Percentiles rank a stretch among this genome's conserved stretches.
Conservation (phyloP, 53 echinoderm and acorn worm species). For the Crossaster papposus region DNA sequence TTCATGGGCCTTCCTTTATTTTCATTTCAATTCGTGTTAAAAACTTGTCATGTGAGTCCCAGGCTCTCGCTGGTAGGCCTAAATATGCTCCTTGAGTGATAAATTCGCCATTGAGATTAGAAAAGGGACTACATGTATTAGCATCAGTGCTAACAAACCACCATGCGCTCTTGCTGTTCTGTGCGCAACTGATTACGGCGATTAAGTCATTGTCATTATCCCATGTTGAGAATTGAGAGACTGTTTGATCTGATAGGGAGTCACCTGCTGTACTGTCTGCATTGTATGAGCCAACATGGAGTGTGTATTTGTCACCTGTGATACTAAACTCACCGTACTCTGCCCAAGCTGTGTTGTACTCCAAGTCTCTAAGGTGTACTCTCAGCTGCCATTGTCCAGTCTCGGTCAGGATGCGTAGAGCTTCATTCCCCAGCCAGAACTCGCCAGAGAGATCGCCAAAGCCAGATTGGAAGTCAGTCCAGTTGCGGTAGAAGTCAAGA, state of each 20-base stretch:
- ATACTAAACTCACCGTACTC: slow-evolving; percentile 4
- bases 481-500: slow-evolving; percentile 25
- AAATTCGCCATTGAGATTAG: slow-evolving; percentile 37
- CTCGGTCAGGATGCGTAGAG: slow-evolving; percentile 15
- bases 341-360: not conserved
- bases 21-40: not conserved
- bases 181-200: not conserved
- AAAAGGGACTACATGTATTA: no score
- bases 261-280: not conserved
- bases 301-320: slow-evolving; percentile 9
- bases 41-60: not conserved
- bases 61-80: not conserved
- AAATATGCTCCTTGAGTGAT: no score
- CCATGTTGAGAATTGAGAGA: slow-evolving; percentile 17
- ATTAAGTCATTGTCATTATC: not conserved
- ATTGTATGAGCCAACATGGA: slow-evolving; percentile 10
- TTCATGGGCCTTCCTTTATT: not conserved
- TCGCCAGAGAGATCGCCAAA: slow-evolving; percentile 36
- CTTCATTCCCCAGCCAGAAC: slow-evolving; percentile 41
- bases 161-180: not conserved
- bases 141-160: not conserved
- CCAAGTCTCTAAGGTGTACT: slow-evolving; percentile 11
- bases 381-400: slow-evolving; percentile 19
- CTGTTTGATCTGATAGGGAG: no score
- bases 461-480: slow-evolving; percentile 35